Conservation (phyloP, 2,797 vertebrate species). For the Xiphophorus birchmanni region DNA sequence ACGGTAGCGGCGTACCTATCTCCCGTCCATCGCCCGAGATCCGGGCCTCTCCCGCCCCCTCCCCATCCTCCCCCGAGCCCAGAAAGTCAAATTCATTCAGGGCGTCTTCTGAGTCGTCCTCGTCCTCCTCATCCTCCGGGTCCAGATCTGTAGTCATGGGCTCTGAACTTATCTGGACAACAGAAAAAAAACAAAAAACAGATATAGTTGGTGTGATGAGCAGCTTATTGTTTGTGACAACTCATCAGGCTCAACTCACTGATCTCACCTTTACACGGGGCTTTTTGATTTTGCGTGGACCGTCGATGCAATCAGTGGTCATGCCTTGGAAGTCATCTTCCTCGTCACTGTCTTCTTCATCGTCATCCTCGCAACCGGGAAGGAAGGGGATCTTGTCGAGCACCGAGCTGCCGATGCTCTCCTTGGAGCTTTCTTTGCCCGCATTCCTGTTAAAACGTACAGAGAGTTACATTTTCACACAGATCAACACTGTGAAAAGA, state of each 20-base stretch:
- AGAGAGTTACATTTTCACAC: constrained; percentile 8
- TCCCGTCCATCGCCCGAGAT: constrained; percentile 86
- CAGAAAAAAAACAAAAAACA: neutral
- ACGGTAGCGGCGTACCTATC: constrained; percentile 82
- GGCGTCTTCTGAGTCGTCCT: constrained; percentile 92
- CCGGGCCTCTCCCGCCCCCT: constrained; percentile 85
- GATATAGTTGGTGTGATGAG: neutral
- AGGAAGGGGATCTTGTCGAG: constrained; percentile 90
- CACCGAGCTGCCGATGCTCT: constrained; percentile 78
- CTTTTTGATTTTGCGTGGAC: constrained; percentile 84
- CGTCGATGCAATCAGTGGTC: constrained; percentile 82
- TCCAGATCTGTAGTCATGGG: constrained; percentile 87
- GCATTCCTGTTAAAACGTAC: constrained; percentile 81
- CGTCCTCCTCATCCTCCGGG: constrained; percentile 90
- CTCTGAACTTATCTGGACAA: constrained; percentile 81
- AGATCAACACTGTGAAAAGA: neutral
- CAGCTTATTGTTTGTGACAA: neutral
- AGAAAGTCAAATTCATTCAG: constrained; percentile 92
- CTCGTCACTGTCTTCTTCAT: constrained; percentile 91
- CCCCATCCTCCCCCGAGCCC: constrained; percentile 89
- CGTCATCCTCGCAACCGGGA: constrained; percentile 87
- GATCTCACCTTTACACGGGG: constrained; percentile 82
- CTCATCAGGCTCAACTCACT: neutral
- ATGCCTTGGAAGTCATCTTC: constrained; percentile 89
- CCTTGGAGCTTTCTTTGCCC: constrained; percentile 84